Evolutionary conservation across 2,888 invertebrate species (phyloP), one percentile per base, ranked within the genome.

Genomic region (Calephelis perditalis): DNA sequence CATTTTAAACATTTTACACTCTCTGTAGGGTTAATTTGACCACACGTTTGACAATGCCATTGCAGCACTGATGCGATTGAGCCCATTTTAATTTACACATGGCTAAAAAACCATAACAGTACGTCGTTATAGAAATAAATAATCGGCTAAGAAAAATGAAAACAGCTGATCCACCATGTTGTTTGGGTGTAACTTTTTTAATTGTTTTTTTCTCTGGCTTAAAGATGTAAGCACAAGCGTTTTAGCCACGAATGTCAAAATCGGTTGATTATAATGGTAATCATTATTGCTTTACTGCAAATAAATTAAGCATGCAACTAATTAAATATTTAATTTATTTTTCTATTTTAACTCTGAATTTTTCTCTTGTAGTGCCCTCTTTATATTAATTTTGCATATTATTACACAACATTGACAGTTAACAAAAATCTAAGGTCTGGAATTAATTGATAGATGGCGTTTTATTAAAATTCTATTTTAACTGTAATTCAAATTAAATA

Each of bases 51-150:
- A 92, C 97, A 97, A 92, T 96, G 95, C 96, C 96, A 97, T 92
- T 97, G 97, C 86, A 97, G 94, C 92, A 97, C 96, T 86, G 97
- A 97, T 91, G 96, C 96, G 92, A 96, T 96, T 86, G 96, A 96
- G 91, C 97, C 97, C 97, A 97, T 97, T 88, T 87, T 90, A 91
- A 85, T 87, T 86, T 84, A 89, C 84, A 84, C 91, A 91, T 91
- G 91, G 90, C 89, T 91, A 91, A 78, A 79, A 78, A 76, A 89
- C 89, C 90, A 89, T 88, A 82, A 81, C 84, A 86, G 77, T 74
- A 74, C 85, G 73, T 79, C 81, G 79, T 85, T 84, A 84, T 81
- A 68, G 71, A 80, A 89, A 87, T 74, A 84, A 84, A 81, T 81
- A 78, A 72, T 72, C 72, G 75, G 73, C 74, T 72, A 71, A 76